Percentiles rank a stretch among this genome's conserved stretches.
These are phyloP conservation scores for Galeopterus variegatus DNA, from an alignment of 2,113 vertebrate species.

Conservation along the genomic window DNA sequence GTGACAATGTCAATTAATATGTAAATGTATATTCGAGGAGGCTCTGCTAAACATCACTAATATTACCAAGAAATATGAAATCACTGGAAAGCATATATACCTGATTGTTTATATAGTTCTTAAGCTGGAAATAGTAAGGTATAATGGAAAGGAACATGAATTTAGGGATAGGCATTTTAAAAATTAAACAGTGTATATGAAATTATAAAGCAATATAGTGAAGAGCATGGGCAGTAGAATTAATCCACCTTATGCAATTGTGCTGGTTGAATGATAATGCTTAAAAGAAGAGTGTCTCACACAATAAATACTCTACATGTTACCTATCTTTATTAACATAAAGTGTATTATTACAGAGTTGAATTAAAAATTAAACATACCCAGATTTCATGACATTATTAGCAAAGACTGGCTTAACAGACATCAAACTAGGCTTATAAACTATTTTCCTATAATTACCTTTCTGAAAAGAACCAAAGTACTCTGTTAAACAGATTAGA, in stretches of 20 bases:
- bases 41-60: not conserved
- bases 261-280: not conserved
- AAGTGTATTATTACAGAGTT: not conserved
- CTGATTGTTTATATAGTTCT: not conserved
- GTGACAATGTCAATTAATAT: not conserved
- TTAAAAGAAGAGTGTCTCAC: not conserved
- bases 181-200: not conserved
- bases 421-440: not conserved
- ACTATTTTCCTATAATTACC: not conserved
- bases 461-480: not conserved
- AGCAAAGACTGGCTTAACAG: not conserved
- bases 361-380: slow-evolving; percentile 4
- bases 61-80: slow-evolving; percentile 9
- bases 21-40: not conserved
- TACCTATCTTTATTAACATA: not conserved
- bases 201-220: not conserved
- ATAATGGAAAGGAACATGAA: slow-evolving; percentile 14
- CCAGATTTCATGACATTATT: not conserved
- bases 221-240: not conserved
- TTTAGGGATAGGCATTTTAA: not conserved
- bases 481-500: not conserved
- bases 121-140: not conserved
- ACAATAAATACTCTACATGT: not conserved
- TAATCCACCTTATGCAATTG: not conserved
- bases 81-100: not conserved